phyloP scores from a whole-genome alignment of 2,888 invertebrate genomes.

The Mythimna ferrago region DNA sequence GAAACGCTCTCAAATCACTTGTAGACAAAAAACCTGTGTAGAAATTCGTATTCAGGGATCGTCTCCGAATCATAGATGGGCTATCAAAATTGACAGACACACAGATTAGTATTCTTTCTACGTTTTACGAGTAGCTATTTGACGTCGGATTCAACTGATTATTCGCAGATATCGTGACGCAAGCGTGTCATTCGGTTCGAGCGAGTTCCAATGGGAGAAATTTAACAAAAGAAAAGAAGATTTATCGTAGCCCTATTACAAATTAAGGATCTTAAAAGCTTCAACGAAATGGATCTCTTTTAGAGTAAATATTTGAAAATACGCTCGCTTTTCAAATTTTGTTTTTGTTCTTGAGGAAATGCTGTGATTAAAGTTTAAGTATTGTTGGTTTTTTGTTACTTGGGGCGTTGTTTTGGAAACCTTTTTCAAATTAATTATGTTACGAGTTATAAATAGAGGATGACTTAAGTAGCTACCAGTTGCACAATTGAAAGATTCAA shows the following conservation, averaged over 20 bases:
- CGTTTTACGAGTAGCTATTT: conserved; percentile 67
- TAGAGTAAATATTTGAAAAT: conserved; percentile 51
- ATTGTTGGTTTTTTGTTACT: conserved; percentile 25
- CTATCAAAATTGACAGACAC: conserved; percentile 67
- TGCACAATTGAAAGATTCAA: neutral
- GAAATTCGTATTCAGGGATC: conserved; percentile 57
- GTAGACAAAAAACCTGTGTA: conserved; percentile 52
- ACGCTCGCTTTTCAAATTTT: conserved; percentile 27
- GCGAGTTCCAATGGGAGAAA: conserved; percentile 36
- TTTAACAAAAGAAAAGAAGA: conserved; percentile 50
- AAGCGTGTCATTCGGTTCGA: conserved; percentile 43
- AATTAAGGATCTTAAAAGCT: conserved; percentile 64
- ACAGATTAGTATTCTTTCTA: conserved; percentile 66
- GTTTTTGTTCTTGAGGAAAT: conserved; percentile 42
- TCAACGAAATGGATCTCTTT: conserved; percentile 40
- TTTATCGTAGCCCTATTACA: conserved; percentile 56
- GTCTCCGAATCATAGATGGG: conserved; percentile 62
- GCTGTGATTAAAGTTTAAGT: conserved; percentile 17
- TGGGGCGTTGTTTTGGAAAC: neutral
- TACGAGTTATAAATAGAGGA: neutral
- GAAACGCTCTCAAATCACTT: conserved; percentile 55
- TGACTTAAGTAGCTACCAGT: neutral
- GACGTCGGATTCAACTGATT: conserved; percentile 64
- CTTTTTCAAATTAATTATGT: neutral
- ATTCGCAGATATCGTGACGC: conserved; percentile 62